A percentile compares a stretch with the other conserved stretches of the same genome.
These are phyloP conservation scores for Scrobipalpa atriplicella DNA, from an alignment of 2,888 invertebrate species.

Conservation along the genomic window DNA sequence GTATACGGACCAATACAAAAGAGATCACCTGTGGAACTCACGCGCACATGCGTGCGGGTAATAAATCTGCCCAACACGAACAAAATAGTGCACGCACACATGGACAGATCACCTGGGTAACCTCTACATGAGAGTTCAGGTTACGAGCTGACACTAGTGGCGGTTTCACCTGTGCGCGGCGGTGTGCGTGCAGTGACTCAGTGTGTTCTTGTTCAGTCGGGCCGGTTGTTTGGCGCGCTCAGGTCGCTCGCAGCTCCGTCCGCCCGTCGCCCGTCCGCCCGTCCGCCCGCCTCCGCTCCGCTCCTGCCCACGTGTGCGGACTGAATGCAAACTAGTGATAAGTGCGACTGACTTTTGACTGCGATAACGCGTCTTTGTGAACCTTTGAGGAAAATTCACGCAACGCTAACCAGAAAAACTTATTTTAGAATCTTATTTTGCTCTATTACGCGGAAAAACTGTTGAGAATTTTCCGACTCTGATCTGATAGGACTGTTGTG, in stretches of 20 bases:
- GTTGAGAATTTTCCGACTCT: slow-evolving; percentile 38
- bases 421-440: not conserved
- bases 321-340: slow-evolving; percentile 69
- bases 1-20: slow-evolving; percentile 57
- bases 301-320: slow-evolving; percentile 64
- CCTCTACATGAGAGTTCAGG: slow-evolving; percentile 67
- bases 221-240: slow-evolving; percentile 73
- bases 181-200: slow-evolving; percentile 66
- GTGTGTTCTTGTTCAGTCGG: slow-evolving; percentile 69
- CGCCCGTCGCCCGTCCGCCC: slow-evolving; percentile 39
- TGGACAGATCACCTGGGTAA: slow-evolving; percentile 65
- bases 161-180: slow-evolving; percentile 75
- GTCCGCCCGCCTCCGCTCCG: slow-evolving; percentile 46
- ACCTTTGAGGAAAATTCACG: slow-evolving; percentile 18
- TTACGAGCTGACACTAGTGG: slow-evolving; percentile 68
- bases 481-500: slow-evolving; percentile 52
- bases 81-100: slow-evolving; percentile 75
- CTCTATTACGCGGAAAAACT: slow-evolving; percentile 28
- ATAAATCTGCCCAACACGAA: slow-evolving; percentile 75
- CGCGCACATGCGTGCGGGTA: slow-evolving; percentile 54
- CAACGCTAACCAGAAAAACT: slow-evolving; percentile 11
- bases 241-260: slow-evolving; percentile 57
- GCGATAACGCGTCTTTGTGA: slow-evolving; percentile 45
- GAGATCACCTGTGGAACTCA: slow-evolving; percentile 63
- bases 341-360: slow-evolving; percentile 68